A percentile compares a stretch with the other conserved stretches of the same genome.
Evolutionary conservation across 2,797 vertebrate species (phyloP).

Genomic region (Sebastes miniatus): DNA sequence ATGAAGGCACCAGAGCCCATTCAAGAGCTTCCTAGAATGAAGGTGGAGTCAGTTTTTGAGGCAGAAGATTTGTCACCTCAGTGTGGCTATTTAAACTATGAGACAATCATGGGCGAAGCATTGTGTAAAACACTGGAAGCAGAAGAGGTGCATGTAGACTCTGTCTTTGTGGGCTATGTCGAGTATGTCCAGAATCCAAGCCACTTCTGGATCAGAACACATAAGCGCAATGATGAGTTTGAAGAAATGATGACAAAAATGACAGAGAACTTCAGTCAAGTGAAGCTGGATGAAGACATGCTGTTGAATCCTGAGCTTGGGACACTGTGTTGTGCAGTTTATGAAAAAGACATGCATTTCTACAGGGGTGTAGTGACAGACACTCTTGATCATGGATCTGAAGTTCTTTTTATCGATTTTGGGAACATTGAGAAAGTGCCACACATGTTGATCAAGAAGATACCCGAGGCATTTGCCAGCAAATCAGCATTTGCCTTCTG

Average conservation of each 20-base stretch:
- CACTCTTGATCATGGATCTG: constrained; percentile 70
- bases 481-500: constrained; percentile 86
- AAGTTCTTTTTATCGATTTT: constrained; percentile 92
- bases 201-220: constrained; percentile 89
- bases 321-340: constrained; percentile 88
- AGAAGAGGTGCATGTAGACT: constrained; percentile 74
- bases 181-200: constrained; percentile 86
- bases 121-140: constrained; percentile 54
- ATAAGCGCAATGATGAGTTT: constrained; percentile 83
- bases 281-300: constrained; percentile 81
- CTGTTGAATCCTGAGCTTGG: constrained; percentile 85
- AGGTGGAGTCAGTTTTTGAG: neutral
- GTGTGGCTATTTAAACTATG: constrained; percentile 2
- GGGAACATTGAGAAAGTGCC: constrained; percentile 90
- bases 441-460: constrained; percentile 83
- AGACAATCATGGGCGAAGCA: constrained; percentile 42
- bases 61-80: neutral
- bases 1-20: constrained; percentile 8
- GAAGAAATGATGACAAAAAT: constrained; percentile 85
- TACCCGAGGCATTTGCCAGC: constrained; percentile 82
- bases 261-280: constrained; percentile 70
- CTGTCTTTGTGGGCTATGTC: constrained; percentile 81
- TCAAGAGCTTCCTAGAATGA: neutral
- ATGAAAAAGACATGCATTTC: constrained; percentile 85
- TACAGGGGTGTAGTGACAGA: constrained; percentile 87